Evolutionary conservation across 2,888 invertebrate genomes (phyloP).

Genomic region (Tipula unca): DNA sequence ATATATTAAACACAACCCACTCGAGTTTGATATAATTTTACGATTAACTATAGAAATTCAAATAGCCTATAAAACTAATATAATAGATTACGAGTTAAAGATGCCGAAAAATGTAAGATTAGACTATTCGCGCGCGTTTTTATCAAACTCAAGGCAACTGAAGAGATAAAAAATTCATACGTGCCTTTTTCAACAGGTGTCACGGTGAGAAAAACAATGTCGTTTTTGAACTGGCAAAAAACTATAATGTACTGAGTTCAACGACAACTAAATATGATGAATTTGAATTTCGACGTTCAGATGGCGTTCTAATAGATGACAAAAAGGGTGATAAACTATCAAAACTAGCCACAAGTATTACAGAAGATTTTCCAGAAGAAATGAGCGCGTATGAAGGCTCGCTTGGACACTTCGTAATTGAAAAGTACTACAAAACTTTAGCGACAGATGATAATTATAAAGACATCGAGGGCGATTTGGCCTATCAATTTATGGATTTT

Average conservation of each 20-base stretch:
- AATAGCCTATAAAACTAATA: too few species aligned
- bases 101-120: background rate
- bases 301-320: conserved; percentile 37
- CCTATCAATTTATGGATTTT: conserved; percentile 50
- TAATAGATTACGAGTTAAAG: too few species aligned
- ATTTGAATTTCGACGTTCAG: conserved; percentile 36
- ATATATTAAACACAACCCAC: too few species aligned
- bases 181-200: conserved; percentile 40
- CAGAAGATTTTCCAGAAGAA: conserved; percentile 32
- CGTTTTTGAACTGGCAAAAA: conserved; percentile 46
- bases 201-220: conserved; percentile 55
- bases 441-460: conserved; percentile 27
- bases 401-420: conserved; percentile 34
- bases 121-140: background rate
- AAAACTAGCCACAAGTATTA: conserved; percentile 34
- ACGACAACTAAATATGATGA: conserved; percentile 26
- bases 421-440: conserved; percentile 25
- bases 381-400: conserved; percentile 34
- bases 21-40: background rate
- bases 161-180: too few species aligned
- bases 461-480: conserved; percentile 39
- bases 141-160: background rate
- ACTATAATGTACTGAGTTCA: conserved; percentile 2
- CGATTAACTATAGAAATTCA: too few species aligned
- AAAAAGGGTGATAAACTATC: conserved; percentile 35